A percentile compares a stretch with the other conserved stretches of the same genome.
Evolutionary conservation across 2,113 vertebrate genomes (phyloP).

Genomic region (Equus przewalskii): DNA sequence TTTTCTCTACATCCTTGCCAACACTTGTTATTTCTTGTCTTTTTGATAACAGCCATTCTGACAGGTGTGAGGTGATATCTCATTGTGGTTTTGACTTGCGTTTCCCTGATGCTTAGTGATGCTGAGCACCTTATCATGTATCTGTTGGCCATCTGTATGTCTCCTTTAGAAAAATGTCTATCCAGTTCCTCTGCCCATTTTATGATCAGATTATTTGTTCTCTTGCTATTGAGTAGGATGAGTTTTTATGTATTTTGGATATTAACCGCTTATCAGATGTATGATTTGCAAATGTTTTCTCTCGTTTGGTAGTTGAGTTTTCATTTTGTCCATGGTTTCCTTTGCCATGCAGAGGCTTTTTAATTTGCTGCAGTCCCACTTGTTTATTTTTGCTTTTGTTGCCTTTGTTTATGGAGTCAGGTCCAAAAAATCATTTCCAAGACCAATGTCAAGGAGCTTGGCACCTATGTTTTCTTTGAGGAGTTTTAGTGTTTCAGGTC

Average conservation of each 20-base stretch:
- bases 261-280: neutral
- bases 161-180: neutral
- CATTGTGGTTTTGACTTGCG: neutral
- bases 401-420: neutral
- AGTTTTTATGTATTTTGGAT: neutral
- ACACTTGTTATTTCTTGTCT: neutral
- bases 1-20: neutral
- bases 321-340: neutral
- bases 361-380: neutral
- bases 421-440: neutral
- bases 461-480: neutral
- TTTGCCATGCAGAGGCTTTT: neutral
- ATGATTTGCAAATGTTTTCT: constrained; percentile 3
- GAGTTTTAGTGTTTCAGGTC: neutral
- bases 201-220: neutral
- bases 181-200: neutral
- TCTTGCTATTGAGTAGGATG: neutral
- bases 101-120: neutral
- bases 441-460: neutral
- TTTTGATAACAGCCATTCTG: neutral
- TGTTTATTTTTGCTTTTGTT: neutral
- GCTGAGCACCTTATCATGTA: neutral
- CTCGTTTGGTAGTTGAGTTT: neutral
- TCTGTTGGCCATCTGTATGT: neutral
- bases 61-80: neutral